Evolutionary conservation across 2,797 vertebrate genomes (phyloP).

Genomic region (Fundulus diaphanus): DNA sequence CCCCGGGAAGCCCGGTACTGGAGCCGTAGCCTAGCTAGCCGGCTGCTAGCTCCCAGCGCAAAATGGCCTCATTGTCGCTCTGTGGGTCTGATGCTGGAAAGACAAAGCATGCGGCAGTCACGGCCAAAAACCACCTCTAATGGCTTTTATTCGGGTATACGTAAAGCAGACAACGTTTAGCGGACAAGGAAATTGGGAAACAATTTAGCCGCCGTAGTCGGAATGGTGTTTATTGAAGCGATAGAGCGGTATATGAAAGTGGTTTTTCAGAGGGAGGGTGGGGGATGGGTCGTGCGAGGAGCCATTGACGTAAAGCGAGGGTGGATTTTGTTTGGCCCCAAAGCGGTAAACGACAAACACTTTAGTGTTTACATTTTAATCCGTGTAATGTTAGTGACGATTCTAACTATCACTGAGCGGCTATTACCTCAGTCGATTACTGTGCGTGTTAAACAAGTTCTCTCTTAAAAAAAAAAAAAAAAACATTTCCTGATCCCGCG

Average conservation of each 20-base stretch:
- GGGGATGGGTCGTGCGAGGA: slow-evolving; percentile 72
- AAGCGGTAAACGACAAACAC: slow-evolving; percentile 18
- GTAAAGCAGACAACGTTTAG: fast-evolving
- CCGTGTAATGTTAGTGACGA: background rate
- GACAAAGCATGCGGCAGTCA: slow-evolving; percentile 79
- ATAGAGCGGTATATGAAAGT: slow-evolving; percentile 38
- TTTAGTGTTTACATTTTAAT: slow-evolving; percentile 7
- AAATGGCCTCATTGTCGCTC: slow-evolving; percentile 83
- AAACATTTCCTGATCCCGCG: background rate
- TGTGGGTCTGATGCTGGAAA: slow-evolving; percentile 63
- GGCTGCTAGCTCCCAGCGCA: slow-evolving; percentile 74
- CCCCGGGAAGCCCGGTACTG: slow-evolving; percentile 2
- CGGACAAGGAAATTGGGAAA: fast-evolving
- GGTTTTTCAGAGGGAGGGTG: slow-evolving; percentile 45
- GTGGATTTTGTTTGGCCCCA: slow-evolving; percentile 63
- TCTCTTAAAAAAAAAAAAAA: no score
- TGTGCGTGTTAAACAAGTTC: background rate
- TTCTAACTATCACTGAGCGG: background rate
- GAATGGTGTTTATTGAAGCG: slow-evolving; percentile 22
- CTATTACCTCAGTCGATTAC: no score
- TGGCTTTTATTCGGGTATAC: fast-evolving
- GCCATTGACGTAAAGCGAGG: slow-evolving; percentile 74
- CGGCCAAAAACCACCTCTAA: fast-evolving
- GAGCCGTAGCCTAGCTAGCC: slow-evolving; percentile 39
- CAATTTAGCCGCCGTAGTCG: no score